Conservation (phyloP, 2,888 invertebrate genomes). For the Diachrysia chrysitis region DNA sequence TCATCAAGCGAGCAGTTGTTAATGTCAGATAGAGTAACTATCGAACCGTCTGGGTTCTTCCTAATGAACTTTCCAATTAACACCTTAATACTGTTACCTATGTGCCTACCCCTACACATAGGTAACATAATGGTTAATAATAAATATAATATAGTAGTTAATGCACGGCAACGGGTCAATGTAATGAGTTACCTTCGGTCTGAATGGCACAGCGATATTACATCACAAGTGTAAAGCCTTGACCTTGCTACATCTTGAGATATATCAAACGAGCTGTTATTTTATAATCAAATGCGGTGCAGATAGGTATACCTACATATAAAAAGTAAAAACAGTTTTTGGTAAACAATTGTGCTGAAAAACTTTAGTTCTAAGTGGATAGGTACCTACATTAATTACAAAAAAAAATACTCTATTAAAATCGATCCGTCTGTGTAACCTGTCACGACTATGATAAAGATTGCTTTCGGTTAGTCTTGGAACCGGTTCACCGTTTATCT, state of each 20-base stretch:
- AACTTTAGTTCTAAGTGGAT: too few species aligned
- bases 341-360: background rate
- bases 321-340: background rate
- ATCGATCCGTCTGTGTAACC: background rate
- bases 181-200: background rate
- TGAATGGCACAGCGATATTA: constrained; percentile 4
- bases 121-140: too few species aligned
- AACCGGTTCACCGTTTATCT: background rate
- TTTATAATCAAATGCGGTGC: background rate
- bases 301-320: background rate
- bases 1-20: background rate
- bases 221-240: constrained; percentile 6
- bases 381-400: too few species aligned
- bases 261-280: constrained; percentile 1
- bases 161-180: constrained; percentile 1
- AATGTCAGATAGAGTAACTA: background rate
- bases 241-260: constrained; percentile 4
- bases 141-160: too few species aligned
- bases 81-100: background rate
- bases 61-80: background rate
- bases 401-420: too few species aligned
- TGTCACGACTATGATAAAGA: background rate
- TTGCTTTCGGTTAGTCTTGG: background rate
- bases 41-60: background rate
- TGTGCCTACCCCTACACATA: too few species aligned